Evolutionary conservation across 2,113 vertebrate species (phyloP).

Genomic region (Pygoscelis adeliae): DNA sequence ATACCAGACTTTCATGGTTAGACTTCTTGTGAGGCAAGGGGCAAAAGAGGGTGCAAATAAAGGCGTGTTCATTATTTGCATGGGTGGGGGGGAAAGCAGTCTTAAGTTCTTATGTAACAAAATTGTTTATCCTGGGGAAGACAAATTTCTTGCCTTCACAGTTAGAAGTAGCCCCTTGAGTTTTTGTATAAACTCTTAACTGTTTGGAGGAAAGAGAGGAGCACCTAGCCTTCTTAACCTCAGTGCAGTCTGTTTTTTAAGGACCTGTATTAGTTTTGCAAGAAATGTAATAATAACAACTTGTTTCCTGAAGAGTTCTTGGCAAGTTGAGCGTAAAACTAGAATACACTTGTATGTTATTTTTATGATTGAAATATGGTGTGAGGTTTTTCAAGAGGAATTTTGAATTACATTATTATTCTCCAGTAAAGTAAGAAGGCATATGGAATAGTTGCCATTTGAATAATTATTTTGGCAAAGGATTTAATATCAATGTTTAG

Average conservation of each 20-base stretch:
- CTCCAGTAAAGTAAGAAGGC: not conserved
- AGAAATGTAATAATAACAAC: not conserved
- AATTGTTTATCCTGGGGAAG: not conserved
- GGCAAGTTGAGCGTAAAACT: not conserved
- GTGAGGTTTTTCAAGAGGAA: not conserved
- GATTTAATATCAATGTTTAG: not conserved
- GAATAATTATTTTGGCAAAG: not conserved
- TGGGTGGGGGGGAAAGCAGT: not conserved
- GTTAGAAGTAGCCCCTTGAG: not conserved
- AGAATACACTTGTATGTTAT: not conserved
- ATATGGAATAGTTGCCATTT: not conserved
- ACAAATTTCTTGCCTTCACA: not conserved
- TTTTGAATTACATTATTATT: not conserved
- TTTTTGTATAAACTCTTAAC: not conserved
- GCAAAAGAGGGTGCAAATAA: not conserved
- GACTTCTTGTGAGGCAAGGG: not conserved
- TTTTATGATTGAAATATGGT: not conserved
- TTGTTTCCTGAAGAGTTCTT: not conserved
- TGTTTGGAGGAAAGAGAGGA: not conserved
- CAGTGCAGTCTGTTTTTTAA: not conserved
- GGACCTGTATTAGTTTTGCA: not conserved
- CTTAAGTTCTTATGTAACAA: not conserved
- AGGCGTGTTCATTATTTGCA: fast-evolving
- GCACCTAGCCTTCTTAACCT: not conserved
- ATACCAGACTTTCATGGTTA: not conserved